Conservation (phyloP, 2,113 vertebrate species). For the Ariopsis seemanni region DNA sequence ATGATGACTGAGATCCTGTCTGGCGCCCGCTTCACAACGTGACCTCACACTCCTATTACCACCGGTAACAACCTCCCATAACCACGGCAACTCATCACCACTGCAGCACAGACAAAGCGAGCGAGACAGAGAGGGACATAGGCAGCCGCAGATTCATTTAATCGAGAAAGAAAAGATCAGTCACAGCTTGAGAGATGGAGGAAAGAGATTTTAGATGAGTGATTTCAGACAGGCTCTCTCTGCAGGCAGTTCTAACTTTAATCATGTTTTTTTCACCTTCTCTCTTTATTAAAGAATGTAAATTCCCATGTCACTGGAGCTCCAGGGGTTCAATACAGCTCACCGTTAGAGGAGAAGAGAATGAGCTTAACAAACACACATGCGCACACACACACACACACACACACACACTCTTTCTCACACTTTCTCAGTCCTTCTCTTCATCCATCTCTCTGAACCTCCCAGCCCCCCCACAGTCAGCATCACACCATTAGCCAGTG, state of each 20-base stretch:
- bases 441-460: slow-evolving; percentile 7
- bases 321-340: slow-evolving; percentile 39
- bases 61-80: slow-evolving; percentile 26
- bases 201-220: slow-evolving; percentile 11
- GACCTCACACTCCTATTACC: slow-evolving; percentile 32
- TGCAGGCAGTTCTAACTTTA: slow-evolving; percentile 25
- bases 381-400: slow-evolving; percentile 9
- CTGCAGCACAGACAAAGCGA: slow-evolving; percentile 14
- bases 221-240: slow-evolving; percentile 22
- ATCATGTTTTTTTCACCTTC: slow-evolving; percentile 36
- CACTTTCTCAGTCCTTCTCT: neutral
- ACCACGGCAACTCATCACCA: slow-evolving; percentile 33
- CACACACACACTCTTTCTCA: neutral
- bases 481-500: slow-evolving; percentile 11
- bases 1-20: slow-evolving; percentile 44
- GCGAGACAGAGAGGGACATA: slow-evolving; percentile 29
- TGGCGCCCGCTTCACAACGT: slow-evolving; percentile 29
- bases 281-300: slow-evolving; percentile 49
- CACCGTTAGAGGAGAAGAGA: slow-evolving; percentile 33
- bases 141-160: slow-evolving; percentile 18
- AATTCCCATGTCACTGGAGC: slow-evolving; percentile 44
- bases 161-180: slow-evolving; percentile 31
- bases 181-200: slow-evolving; percentile 12
- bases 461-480: neutral
- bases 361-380: slow-evolving; percentile 11